Percentiles rank a stretch among this genome's conserved stretches.
Conservation (phyloP, 2,113 vertebrate species). For the Donacobius atricapilla region DNA sequence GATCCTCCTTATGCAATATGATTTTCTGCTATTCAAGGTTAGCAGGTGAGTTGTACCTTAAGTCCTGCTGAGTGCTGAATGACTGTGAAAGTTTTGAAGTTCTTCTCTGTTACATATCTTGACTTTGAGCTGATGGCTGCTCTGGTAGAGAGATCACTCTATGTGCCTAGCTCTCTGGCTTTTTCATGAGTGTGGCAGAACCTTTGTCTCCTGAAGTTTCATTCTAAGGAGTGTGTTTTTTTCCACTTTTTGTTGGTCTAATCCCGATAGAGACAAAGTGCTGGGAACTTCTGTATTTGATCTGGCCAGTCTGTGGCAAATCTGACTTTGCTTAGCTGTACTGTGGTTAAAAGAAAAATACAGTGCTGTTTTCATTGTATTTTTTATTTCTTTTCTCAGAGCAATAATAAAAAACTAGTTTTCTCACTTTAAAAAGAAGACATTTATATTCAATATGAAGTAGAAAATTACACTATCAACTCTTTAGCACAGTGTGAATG, state of each 20-base stretch:
- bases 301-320: neutral
- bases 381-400: neutral
- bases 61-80: neutral
- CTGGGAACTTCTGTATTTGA: neutral
- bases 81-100: neutral
- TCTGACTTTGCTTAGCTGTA: neutral
- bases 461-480: neutral
- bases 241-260: neutral
- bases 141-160: neutral
- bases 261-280: neutral
- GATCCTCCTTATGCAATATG: neutral
- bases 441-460: rapidly evolving
- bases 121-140: neutral
- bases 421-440: neutral
- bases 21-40: neutral
- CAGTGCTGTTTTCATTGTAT: neutral
- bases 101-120: neutral
- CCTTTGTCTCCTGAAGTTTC: neutral
- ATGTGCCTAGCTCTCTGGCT: neutral
- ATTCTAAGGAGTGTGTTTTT: neutral
- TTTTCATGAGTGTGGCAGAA: neutral
- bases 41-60: neutral
- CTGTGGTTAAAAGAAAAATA: neutral
- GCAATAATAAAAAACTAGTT: neutral
- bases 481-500: neutral